phyloP scores from a whole-genome alignment of 2,888 invertebrate genomes.

The Phortica magna region DNA sequence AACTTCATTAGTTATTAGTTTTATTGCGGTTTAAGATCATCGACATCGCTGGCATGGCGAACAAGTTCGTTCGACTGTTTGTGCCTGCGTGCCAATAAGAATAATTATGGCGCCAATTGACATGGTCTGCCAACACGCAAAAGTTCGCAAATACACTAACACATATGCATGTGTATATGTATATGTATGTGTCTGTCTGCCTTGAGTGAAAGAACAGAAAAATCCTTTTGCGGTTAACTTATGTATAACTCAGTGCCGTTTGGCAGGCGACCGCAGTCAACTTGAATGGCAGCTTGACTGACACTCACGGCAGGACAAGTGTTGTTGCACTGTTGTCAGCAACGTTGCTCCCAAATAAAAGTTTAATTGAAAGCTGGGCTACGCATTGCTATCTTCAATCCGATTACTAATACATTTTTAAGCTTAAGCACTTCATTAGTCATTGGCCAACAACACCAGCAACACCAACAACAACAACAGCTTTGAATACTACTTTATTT shows the following conservation, averaged over 20 bases:
- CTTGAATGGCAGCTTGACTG: background rate
- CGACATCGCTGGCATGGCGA: background rate
- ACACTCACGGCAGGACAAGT: background rate
- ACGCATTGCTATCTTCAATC: background rate
- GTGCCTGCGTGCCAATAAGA: slow-evolving; percentile 6
- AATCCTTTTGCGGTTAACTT: slow-evolving; percentile 26
- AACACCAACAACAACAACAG: background rate
- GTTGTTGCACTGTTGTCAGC: background rate
- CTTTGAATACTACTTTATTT: background rate
- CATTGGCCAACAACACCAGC: slow-evolving; percentile 18
- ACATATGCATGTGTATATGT: background rate
- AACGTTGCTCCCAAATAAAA: background rate
- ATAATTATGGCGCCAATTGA: slow-evolving; percentile 29
- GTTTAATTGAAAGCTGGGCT: slow-evolving; percentile 25
- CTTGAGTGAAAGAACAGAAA: background rate
- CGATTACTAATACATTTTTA: slow-evolving; percentile 21
- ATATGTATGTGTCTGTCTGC: background rate
- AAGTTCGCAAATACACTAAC: background rate
- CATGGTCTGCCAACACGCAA: background rate
- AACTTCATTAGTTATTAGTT: slow-evolving; percentile 28
- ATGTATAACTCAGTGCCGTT: background rate
- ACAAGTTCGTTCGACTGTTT: background rate
- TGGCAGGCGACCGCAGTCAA: background rate
- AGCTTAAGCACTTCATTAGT: slow-evolving; percentile 32
- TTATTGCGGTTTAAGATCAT: slow-evolving; percentile 17